phyloP scores from a whole-genome alignment of 2,113 vertebrate species.

The Xiphophorus hellerii region DNA sequence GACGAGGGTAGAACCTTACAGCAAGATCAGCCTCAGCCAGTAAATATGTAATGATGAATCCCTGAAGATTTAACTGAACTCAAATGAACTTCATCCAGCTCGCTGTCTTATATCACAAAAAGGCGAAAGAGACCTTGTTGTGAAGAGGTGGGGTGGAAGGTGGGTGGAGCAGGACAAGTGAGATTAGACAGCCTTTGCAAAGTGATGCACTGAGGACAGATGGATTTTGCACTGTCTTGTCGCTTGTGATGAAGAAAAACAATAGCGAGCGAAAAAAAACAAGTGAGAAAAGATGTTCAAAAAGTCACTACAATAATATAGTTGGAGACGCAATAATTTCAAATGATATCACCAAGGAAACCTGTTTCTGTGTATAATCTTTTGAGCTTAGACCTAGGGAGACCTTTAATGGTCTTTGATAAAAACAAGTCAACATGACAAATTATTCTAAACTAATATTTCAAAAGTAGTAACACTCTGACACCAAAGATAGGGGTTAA shows the following conservation, averaged over 20 bases:
- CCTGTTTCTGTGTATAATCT: slow-evolving; percentile 39
- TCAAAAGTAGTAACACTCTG: neutral
- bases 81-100: slow-evolving; percentile 83
- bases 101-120: slow-evolving; percentile 81
- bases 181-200: slow-evolving; percentile 52
- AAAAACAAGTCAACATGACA: slow-evolving; percentile 16
- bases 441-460: slow-evolving; percentile 18
- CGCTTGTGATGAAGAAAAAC: slow-evolving; percentile 11
- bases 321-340: slow-evolving; percentile 75
- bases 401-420: slow-evolving; percentile 31
- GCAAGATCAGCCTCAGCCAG: slow-evolving; percentile 92
- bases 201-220: slow-evolving; percentile 45
- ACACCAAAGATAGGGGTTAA: neutral
- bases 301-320: slow-evolving; percentile 69
- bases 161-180: slow-evolving; percentile 30
- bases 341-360: slow-evolving; percentile 75
- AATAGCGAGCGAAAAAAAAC: slow-evolving; percentile 51
- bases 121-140: slow-evolving; percentile 66
- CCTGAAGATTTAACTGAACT: slow-evolving; percentile 85
- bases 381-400: slow-evolving; percentile 17
- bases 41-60: slow-evolving; percentile 98
- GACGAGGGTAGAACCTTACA: slow-evolving; percentile 92
- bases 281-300: slow-evolving; percentile 57
- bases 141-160: slow-evolving; percentile 30
- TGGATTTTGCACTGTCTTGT: slow-evolving; percentile 49